Base-by-base conservation (phyloP, 2,888 invertebrate genomes). In the Hermodice carunculata region DNA sequence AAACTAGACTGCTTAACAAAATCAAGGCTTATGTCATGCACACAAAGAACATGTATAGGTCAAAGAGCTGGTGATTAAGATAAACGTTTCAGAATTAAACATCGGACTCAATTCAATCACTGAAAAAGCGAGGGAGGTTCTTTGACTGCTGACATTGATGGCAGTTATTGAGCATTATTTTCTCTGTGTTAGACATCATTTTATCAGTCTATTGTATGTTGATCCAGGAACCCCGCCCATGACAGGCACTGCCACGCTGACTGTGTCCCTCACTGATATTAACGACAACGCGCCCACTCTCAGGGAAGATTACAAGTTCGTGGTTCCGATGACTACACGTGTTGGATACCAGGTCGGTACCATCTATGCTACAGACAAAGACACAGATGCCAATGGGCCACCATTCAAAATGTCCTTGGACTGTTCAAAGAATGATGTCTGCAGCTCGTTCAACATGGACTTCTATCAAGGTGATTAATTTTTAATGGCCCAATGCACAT, bases 211-310 rank as follows among this genome's bases (percentile, higher is more conserved):
- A n/a, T n/a, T n/a, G n/a, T n/a, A n/a, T n/a, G n/a, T n/a, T n/a
- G n/a, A 37, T 42, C 1, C 48, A 75, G 85, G 84, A 58, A 75
- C 72, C 46, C 81, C 82, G 1, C 72, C 76, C 22, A 69, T 76
- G 64, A 80, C 78, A 86, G 91, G 97, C 8, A 96, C 96, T 64
- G 97, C 96, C 58, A 96, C 96, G 70, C 94, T 97, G 49, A 94
- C 94, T 44, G 96, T 98, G 88, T 90, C 93, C 82, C 89, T 99
- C 66, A 90, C 94, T 67, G 98, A 98, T 86, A 94, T 96, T 46
- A 98, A 98, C 88, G 98, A 98, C 89, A 98, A 98, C 89, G 94
- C 95, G 85, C 98, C 98, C 4, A 93, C 93, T 81, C 96, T 98
- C 86, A 94, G 70, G 1, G 58, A 75, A 28, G 70, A 76, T 19